phyloP scores from a whole-genome alignment of 1,140 invertebrate species.

The Bombus breviceps region DNA sequence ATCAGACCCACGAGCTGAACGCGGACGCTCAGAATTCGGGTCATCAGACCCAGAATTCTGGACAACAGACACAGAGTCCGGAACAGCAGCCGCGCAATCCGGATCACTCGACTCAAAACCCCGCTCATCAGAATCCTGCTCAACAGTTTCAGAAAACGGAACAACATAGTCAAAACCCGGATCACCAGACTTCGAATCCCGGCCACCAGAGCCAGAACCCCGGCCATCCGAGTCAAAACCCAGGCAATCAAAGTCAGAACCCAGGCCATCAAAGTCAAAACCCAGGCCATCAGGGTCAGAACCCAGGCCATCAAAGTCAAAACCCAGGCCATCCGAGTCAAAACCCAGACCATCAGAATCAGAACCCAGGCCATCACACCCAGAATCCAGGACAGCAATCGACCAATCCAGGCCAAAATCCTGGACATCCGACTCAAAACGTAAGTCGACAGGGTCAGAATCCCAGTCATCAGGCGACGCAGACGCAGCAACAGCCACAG shows the following conservation, averaged over 20 bases:
- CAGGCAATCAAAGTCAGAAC: conserved; percentile 12
- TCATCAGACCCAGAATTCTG: conserved; percentile 30
- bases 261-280: conserved; percentile 9
- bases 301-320: too few relatives aligned
- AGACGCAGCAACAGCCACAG: conserved; percentile 48
- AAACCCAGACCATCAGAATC: conserved; percentile 23
- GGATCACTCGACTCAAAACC: conserved; percentile 21
- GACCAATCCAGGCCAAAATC: conserved; percentile 37
- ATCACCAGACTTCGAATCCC: conserved; percentile 13
- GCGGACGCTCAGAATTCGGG: conserved; percentile 30
- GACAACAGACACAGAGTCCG: conserved; percentile 4
- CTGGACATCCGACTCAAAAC: conserved; percentile 30
- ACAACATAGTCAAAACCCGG: conserved; percentile 16
- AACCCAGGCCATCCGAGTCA: not conserved
- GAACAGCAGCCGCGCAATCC: not conserved
- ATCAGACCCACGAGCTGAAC: conserved; percentile 28
- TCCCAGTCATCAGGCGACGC: conserved; percentile 38
- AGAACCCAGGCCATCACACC: not conserved
- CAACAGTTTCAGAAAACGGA: conserved; percentile 29
- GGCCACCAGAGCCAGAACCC: conserved; percentile 22
- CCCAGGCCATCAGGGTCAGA: conserved; percentile 8
- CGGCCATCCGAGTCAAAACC: not conserved
- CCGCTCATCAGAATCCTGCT: conserved; percentile 3
- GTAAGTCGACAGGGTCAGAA: conserved; percentile 49
- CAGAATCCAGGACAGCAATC: conserved; percentile 16